Evolutionary conservation across 2,113 vertebrate genomes (phyloP).

Genomic region (Catharus bicknelli): DNA sequence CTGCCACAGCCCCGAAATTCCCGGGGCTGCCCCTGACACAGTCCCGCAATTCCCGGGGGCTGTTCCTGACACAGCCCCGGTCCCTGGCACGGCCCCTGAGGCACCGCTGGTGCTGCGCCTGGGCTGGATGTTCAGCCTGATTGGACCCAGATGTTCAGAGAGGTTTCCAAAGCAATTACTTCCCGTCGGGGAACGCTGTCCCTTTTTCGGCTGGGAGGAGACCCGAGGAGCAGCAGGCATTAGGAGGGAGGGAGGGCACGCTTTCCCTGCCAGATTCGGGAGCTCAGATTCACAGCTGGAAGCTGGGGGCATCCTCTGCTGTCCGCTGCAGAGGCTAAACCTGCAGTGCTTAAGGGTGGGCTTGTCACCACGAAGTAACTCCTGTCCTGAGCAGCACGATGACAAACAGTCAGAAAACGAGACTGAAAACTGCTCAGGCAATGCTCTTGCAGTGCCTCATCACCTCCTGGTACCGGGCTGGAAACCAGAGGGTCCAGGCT

Average conservation of each 20-base stretch:
- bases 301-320: neutral
- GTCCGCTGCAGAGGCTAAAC: neutral
- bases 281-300: neutral
- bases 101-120: neutral
- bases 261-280: neutral
- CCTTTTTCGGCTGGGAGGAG: neutral
- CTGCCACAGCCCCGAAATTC: no score
- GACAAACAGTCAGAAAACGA: neutral
- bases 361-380: neutral
- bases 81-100: neutral
- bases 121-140: neutral
- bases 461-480: neutral
- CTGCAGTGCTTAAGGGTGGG: neutral
- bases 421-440: neutral
- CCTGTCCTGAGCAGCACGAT: neutral
- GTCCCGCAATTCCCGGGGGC: no score
- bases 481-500: neutral
- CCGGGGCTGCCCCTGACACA: no score
- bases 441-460: neutral
- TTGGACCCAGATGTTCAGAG: constrained; percentile 11
- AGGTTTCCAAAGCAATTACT: constrained; percentile 36
- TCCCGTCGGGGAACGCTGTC: neutral
- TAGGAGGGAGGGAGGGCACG: neutral
- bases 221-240: neutral
- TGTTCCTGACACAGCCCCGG: no score